Conservation (phyloP, 2,797 vertebrate species). For the Poeciliopsis infans region DNA sequence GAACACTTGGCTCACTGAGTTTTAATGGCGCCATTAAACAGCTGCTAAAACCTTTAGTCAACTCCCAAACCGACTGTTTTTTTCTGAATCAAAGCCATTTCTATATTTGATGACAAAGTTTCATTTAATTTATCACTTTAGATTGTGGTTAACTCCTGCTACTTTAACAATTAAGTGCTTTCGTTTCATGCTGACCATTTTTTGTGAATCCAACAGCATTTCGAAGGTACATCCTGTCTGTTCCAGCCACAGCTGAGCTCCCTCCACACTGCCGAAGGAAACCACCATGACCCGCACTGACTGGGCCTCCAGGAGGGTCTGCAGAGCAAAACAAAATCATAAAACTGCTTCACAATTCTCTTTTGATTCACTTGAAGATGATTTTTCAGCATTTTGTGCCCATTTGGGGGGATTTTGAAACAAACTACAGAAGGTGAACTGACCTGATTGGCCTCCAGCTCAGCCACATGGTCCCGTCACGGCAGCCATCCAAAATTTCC, state of each 20-base stretch:
- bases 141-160: neutral
- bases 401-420: neutral
- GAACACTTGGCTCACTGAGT: neutral
- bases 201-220: slow-evolving; percentile 77
- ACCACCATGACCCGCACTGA: slow-evolving; percentile 75
- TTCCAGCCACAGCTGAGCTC: slow-evolving; percentile 74
- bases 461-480: slow-evolving; percentile 81
- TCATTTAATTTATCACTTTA: neutral
- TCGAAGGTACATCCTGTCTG: slow-evolving; percentile 74
- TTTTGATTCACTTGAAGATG: neutral
- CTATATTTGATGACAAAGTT: neutral
- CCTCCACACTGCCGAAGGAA: slow-evolving; percentile 69
- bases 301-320: slow-evolving; percentile 74
- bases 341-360: neutral
- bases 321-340: neutral
- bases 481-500: slow-evolving; percentile 78
- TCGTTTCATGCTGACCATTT: slow-evolving; percentile 53
- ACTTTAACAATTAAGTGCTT: neutral
- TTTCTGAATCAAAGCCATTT: slow-evolving; percentile 10
- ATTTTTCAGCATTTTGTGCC: neutral
- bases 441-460: slow-evolving; percentile 75
- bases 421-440: neutral
- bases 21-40: slow-evolving; percentile 39
- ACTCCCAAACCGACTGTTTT: neutral
- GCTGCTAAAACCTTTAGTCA: slow-evolving; percentile 16